Evolutionary conservation across 1,140 invertebrate genomes (phyloP).

Genomic region (Heliconius nattereri): DNA sequence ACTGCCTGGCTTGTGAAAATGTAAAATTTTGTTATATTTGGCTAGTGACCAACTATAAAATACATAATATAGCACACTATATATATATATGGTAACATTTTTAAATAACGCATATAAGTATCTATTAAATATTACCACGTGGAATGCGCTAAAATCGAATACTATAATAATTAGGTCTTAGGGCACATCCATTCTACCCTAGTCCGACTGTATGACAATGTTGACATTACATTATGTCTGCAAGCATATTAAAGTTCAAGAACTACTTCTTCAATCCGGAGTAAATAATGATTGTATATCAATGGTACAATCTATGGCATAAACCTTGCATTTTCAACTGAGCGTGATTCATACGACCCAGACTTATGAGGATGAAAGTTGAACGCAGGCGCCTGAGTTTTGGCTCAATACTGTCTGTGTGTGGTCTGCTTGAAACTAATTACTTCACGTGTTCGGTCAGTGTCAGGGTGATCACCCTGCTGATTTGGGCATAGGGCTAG

Average conservation of each 20-base stretch:
- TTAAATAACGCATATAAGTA: too few relatives aligned
- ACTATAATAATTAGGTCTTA: too few relatives aligned
- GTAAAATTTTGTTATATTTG: too few relatives aligned
- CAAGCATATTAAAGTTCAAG: background rate
- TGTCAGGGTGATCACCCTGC: conserved; percentile 64
- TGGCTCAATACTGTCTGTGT: conserved; percentile 41
- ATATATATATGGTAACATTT: too few relatives aligned
- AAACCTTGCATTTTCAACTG: conserved; percentile 32
- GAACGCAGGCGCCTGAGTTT: conserved; percentile 38
- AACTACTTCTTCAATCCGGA: conserved; percentile 1
- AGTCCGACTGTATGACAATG: background rate
- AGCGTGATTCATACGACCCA: conserved; percentile 47
- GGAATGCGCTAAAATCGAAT: too few relatives aligned
- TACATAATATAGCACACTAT: too few relatives aligned
- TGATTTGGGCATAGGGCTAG: conserved; percentile 51
- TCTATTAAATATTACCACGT: too few relatives aligned
- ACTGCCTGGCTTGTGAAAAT: background rate
- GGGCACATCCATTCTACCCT: background rate
- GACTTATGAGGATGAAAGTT: conserved; percentile 58
- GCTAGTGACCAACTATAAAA: too few relatives aligned
- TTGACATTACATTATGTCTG: background rate
- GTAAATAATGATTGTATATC: conserved; percentile 2
- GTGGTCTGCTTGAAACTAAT: conserved; percentile 64
- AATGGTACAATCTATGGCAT: conserved; percentile 23
- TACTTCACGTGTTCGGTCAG: conserved; percentile 59